Percentiles rank a stretch among this genome's conserved stretches.
Conservation (phyloP, 2,888 invertebrate genomes). For the Panzeria rudis region DNA sequence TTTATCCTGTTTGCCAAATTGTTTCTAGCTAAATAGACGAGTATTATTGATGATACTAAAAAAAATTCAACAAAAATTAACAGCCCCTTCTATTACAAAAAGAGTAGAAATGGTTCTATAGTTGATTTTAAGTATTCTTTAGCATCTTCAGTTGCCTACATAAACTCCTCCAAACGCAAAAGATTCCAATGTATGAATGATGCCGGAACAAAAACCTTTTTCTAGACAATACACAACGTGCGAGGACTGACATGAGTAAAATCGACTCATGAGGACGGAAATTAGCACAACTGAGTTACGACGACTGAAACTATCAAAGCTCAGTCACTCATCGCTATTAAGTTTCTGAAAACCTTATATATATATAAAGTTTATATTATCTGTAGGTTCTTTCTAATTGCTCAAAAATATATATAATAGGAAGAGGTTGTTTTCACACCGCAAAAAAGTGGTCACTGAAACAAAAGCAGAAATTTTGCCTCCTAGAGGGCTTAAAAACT, state of each 20-base stretch:
- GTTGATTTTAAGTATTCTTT: not conserved
- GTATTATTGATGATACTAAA: constrained; percentile 20
- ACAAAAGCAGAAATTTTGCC: too few relatives aligned
- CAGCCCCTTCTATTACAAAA: not conserved
- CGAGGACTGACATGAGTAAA: constrained; percentile 7
- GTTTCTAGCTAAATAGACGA: constrained; percentile 77
- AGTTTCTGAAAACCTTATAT: too few relatives aligned
- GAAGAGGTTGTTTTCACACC: too few relatives aligned
- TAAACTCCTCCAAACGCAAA: constrained; percentile 13
- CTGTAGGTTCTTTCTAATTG: too few relatives aligned
- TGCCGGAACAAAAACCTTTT: constrained; percentile 4
- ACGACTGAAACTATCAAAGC: too few relatives aligned
- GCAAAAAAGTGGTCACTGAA: too few relatives aligned
- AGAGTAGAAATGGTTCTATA: not conserved
- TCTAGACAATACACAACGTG: not conserved
- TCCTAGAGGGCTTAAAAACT: too few relatives aligned
- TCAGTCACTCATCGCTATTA: too few relatives aligned
- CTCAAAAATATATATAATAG: too few relatives aligned
- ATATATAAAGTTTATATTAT: too few relatives aligned
- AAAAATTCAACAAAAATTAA: constrained; percentile 1
- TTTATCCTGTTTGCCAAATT: constrained; percentile 84
- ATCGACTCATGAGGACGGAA: not conserved
- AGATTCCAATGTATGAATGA: not conserved
- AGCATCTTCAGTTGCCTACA: not conserved
- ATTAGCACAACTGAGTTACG: too few relatives aligned